Evolutionary conservation across 2,113 vertebrate species (phyloP).

Genomic region (Pollimyrus isidori): DNA sequence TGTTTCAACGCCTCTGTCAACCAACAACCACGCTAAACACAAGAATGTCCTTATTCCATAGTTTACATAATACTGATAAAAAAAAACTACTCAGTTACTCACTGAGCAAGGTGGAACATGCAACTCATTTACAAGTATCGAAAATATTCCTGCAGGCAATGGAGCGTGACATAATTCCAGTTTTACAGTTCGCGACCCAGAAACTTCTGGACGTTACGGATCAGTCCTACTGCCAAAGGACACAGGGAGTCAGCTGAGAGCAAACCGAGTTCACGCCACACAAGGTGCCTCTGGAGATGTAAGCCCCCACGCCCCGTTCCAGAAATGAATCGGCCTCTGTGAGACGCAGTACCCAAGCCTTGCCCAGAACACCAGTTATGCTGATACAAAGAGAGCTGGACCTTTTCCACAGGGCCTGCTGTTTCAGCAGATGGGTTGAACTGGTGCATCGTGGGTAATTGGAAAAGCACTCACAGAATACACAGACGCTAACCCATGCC

Average conservation of each 20-base stretch:
- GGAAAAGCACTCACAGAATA: background rate
- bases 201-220: background rate
- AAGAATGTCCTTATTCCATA: background rate
- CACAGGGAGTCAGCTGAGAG: background rate
- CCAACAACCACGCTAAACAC: background rate
- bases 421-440: conserved; percentile 9
- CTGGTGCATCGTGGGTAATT: background rate
- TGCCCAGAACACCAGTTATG: background rate
- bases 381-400: background rate
- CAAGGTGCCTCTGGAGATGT: background rate
- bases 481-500: background rate
- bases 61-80: background rate
- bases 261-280: background rate
- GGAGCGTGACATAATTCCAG: background rate
- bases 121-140: background rate
- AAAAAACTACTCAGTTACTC: background rate
- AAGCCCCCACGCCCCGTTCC: background rate
- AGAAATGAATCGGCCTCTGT: background rate
- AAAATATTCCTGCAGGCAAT: background rate
- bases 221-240: background rate
- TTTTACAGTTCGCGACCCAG: background rate
- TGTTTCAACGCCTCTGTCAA: background rate
- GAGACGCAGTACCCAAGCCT: background rate
- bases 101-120: background rate
- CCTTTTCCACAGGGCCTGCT: conserved; percentile 3